Evolutionary conservation across 30 jellyfish, hydroid and myxozoan species (phyloP), one percentile per base, ranked within the genome.

Genomic region (Chrysaora quinquecirrha): DNA sequence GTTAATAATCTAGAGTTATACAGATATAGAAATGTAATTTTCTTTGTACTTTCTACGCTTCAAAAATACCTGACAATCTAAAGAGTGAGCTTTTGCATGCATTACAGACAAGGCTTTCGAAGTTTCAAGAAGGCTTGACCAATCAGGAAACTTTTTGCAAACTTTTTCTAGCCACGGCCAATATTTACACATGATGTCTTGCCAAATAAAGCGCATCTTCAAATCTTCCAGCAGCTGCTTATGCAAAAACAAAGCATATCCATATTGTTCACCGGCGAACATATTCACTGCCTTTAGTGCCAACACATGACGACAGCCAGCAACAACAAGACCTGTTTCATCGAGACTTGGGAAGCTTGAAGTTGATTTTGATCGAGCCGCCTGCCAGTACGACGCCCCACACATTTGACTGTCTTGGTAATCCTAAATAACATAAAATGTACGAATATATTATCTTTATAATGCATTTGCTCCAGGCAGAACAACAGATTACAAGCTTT

Each of bases 51-150:
- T 75, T 38, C 56, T 11, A 38, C 52, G 27, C 69, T 23, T 1
- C 21, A 73, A 46, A 27, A 21, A 43, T 50, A 38, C 89, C 81
- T 78, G 89, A 65, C 89, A 78, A 12, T 78, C 89, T 30, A 76
- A 61, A 11, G 88, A 60, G 65, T 63, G 73, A 3, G 89, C 80
- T 46, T 78, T 78, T 35, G 74, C 69, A 46, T 64, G 89, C 89
- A 78, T 78, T 19, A 78, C 74, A 21, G 89, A 78, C 61, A 78
- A 30, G n/a, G 89, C 89, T 64, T 76, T 78, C 12, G 78, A 61
- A 14, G 81, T 24, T 14, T 63, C 25, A 7, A 78, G 80, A 4
- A 78, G 74, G 52, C 23, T 20, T n/a, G 64, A 31, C 70, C 23
- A 20, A 11, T 64, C 80, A 12, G 89, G 94, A 22, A 83, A 31